A percentile compares a stretch with the other conserved stretches of the same genome.
Conservation (phyloP, 2,888 invertebrate species). For the Maniola hyperantus region DNA sequence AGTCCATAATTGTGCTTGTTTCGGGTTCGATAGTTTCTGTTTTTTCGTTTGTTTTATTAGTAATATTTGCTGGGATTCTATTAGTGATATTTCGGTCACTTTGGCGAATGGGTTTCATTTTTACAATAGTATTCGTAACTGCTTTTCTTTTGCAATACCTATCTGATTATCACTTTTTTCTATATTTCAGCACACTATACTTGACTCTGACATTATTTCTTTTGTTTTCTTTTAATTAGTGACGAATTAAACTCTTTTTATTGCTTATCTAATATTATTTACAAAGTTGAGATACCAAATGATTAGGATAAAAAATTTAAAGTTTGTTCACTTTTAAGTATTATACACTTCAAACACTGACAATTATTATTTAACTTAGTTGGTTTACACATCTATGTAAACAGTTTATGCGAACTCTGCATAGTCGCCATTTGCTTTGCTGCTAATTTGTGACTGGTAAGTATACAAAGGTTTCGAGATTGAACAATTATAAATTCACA, state of each 20-base stretch:
- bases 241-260: no score
- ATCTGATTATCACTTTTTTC: neutral
- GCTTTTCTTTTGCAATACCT: neutral
- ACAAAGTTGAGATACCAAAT: neutral
- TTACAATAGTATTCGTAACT: neutral
- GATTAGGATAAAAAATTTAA: no score
- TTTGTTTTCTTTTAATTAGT: no score
- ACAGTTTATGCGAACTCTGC: no score
- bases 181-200: neutral
- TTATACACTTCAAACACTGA: neutral
- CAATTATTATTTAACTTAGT: neutral
- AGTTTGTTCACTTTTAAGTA: no score
- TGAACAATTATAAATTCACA: slow-evolving; percentile 11
- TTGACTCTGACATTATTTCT: no score
- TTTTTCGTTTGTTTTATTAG: slow-evolving; percentile 22
- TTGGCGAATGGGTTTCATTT: neutral
- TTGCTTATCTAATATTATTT: neutral
- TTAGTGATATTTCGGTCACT: slow-evolving; percentile 10
- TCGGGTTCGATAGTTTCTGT: slow-evolving; percentile 35
- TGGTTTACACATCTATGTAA: no score
- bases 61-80: slow-evolving; percentile 28
- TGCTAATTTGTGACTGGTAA: slow-evolving; percentile 9
- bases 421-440: no score
- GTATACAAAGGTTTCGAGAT: slow-evolving; percentile 6
- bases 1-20: slow-evolving; percentile 42